Conservation (phyloP, 2,888 invertebrate genomes). For the Lucinisca nassula region DNA sequence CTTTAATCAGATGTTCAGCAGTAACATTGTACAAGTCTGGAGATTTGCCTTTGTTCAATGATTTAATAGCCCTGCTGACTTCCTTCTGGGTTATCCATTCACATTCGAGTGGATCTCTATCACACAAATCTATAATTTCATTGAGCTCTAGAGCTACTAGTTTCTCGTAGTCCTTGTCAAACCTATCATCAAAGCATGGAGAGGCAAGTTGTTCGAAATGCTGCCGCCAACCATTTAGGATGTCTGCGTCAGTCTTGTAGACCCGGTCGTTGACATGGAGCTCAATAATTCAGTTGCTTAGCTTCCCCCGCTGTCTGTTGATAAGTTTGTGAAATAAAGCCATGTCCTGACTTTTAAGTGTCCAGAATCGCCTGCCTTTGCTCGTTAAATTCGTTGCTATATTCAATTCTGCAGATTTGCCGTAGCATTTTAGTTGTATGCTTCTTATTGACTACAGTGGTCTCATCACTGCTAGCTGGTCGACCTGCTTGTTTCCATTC, state of each 20-base stretch:
- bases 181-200: not conserved
- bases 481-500: not conserved
- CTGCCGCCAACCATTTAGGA: not conserved
- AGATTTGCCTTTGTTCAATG: not conserved
- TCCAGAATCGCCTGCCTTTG: too few species aligned
- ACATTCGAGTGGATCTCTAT: too few species aligned
- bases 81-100: too few species aligned
- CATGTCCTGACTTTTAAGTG: too few species aligned
- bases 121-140: too few species aligned
- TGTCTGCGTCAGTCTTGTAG: not conserved
- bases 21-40: not conserved
- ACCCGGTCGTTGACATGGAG: not conserved
- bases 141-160: not conserved
- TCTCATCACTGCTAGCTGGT: not conserved
- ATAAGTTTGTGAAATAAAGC: conserved; percentile 19
- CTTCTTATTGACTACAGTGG: not conserved
- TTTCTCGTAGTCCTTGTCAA: not conserved
- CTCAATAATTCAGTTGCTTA: not conserved
- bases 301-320: not conserved
- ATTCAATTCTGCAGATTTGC: not conserved
- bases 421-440: not conserved
- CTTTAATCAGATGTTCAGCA: not conserved
- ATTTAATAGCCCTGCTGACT: not conserved
- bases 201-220: conserved; percentile 5
- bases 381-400: not conserved